Percentiles rank a stretch among this genome's conserved stretches.
Evolutionary conservation across 2,113 vertebrate species (phyloP).

Genomic region (Anseranas semipalmata): DNA sequence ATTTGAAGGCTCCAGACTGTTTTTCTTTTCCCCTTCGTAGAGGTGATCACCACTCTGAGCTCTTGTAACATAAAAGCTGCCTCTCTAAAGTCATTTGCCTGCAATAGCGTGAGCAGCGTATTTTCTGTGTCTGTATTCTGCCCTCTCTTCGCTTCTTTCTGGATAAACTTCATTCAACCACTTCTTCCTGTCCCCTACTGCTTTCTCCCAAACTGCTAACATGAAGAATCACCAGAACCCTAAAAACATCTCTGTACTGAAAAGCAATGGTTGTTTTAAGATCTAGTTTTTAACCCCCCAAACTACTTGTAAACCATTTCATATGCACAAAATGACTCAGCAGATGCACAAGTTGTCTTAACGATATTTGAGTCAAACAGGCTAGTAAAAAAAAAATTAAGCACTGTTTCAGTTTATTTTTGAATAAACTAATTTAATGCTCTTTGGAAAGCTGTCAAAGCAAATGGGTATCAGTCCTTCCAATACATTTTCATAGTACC

Average conservation of each 20-base stretch:
- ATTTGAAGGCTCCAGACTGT: neutral
- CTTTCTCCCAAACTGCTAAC: neutral
- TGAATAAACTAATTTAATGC: neutral
- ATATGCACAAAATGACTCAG: neutral
- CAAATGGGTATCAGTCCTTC: neutral
- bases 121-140: neutral
- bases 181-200: neutral
- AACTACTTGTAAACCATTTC: neutral
- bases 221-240: neutral
- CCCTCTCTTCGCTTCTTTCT: neutral
- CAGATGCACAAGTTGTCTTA: neutral
- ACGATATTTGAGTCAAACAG: accelerated
- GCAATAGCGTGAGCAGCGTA: neutral
- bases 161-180: neutral
- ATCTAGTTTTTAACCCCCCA: neutral
- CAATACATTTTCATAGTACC: neutral
- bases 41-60: neutral
- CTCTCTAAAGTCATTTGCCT: neutral
- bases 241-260: neutral
- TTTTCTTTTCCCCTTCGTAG: neutral
- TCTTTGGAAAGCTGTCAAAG: accelerated
- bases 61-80: neutral
- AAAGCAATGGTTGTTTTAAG: neutral
- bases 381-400: neutral
- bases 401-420: neutral